Evolutionary conservation across 2,113 vertebrate genomes (phyloP).

Genomic region (Dipodomys ordii): DNA sequence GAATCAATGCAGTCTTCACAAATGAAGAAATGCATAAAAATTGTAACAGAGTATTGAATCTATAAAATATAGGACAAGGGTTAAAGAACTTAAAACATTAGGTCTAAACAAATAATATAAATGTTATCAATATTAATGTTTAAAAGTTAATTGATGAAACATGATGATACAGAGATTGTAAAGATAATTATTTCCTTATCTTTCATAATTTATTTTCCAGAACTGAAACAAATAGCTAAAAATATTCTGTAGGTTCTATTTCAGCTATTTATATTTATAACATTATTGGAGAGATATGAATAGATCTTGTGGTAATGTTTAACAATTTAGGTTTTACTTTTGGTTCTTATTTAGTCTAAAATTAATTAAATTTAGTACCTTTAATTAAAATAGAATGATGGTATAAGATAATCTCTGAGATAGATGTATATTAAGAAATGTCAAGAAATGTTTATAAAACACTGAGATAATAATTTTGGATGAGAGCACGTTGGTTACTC

Average conservation of each 20-base stretch:
- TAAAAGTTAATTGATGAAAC: slow-evolving; percentile 1
- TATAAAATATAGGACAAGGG: not conserved
- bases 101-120: not conserved
- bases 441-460: slow-evolving; percentile 36
- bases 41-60: not conserved
- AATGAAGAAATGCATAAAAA: not conserved
- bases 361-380: slow-evolving; percentile 46
- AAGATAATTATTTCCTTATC: not conserved
- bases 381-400: slow-evolving; percentile 32
- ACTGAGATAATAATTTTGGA: slow-evolving; percentile 33
- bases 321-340: slow-evolving; percentile 14
- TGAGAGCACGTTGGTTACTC: slow-evolving; percentile 26
- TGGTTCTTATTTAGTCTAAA: slow-evolving; percentile 44
- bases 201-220: not conserved
- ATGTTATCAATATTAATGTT: not conserved
- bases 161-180: not conserved
- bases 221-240: not conserved
- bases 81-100: not conserved
- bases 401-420: slow-evolving; percentile 40
- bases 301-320: not conserved
- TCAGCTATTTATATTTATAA: not conserved
- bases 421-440: slow-evolving; percentile 4
- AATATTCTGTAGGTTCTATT: not conserved
- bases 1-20: not conserved
- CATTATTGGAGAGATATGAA: slow-evolving; percentile 10